Conservation (phyloP, 2,797 vertebrate genomes). For the Orestias chungarensis region DNA sequence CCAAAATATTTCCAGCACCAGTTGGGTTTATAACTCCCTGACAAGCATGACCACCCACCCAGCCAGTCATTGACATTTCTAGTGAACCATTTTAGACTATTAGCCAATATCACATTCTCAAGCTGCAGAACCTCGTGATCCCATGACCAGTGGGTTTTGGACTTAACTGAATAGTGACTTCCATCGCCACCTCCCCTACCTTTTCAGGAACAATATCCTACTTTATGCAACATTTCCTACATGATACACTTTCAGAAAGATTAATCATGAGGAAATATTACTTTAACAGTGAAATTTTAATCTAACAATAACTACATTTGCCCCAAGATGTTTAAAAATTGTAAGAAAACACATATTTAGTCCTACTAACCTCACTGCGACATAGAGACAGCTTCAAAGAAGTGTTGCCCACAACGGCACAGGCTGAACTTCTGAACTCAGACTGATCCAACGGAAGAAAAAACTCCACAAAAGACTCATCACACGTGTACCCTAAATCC, state of each 20-base stretch:
- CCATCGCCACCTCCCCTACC: constrained; percentile 29
- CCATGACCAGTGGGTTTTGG: constrained; percentile 44
- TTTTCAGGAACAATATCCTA: constrained; percentile 41
- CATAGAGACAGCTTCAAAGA: constrained; percentile 15
- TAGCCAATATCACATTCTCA: constrained; percentile 56
- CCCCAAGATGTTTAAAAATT: constrained; percentile 9
- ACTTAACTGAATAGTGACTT: constrained; percentile 51
- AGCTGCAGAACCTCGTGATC: constrained; percentile 59
- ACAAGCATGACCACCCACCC: constrained; percentile 75
- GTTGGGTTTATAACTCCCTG: constrained; percentile 63
- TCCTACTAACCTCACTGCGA: neutral
- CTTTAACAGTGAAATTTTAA: constrained; percentile 29
- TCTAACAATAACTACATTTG: neutral
- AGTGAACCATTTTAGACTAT: constrained; percentile 67
- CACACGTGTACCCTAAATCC: constrained; percentile 52
- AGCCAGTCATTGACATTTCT: constrained; percentile 53
- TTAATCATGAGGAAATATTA: constrained; percentile 39
- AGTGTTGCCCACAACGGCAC: constrained; percentile 12
- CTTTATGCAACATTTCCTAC: constrained; percentile 9
- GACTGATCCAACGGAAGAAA: constrained; percentile 38
- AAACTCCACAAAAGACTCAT: constrained; percentile 40
- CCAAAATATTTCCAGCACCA: constrained; percentile 65
- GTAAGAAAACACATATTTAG: constrained; percentile 1
- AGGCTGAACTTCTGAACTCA: constrained; percentile 55
- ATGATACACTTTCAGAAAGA: constrained; percentile 40